These are phyloP conservation scores for Buceros bicornis DNA, from an alignment of 2,797 vertebrate genomes.

Conservation along the genomic window DNA sequence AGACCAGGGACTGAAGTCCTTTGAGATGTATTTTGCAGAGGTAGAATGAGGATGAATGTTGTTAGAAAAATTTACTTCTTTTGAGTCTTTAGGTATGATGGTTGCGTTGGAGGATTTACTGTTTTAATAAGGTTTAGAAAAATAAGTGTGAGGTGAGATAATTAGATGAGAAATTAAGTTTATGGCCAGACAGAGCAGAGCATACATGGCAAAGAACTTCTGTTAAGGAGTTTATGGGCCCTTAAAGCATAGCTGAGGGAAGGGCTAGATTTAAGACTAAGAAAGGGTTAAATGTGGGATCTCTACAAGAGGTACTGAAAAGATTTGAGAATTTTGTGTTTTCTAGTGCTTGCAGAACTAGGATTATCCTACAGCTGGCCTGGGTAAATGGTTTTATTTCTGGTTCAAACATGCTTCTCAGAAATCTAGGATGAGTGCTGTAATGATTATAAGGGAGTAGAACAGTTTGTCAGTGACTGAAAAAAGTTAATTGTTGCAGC, in stretches of 20 bases:
- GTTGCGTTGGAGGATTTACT: neutral
- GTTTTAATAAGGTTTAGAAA: neutral
- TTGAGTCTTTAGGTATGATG: neutral
- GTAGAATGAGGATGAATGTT: neutral
- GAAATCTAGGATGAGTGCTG: neutral
- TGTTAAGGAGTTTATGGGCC: neutral
- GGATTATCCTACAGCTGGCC: neutral
- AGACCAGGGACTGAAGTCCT: neutral
- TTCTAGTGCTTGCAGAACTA: neutral
- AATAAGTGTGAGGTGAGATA: neutral
- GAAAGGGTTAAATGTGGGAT: neutral
- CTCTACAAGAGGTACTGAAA: neutral
- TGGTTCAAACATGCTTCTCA: neutral
- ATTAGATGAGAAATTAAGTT: neutral
- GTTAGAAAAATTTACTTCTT: neutral
- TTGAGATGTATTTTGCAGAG: neutral
- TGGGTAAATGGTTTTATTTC: neutral
- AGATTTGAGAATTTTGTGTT: neutral
- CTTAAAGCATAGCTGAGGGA: neutral
- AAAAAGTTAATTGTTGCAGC: neutral
- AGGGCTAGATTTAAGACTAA: neutral
- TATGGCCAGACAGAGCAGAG: neutral
- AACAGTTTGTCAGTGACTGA: neutral
- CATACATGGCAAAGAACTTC: neutral
- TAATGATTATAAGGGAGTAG: neutral